Evolutionary conservation across 2,888 invertebrate species (phyloP), one percentile per base, ranked within the genome.

Genomic region (Lasioglossum villosulum): DNA sequence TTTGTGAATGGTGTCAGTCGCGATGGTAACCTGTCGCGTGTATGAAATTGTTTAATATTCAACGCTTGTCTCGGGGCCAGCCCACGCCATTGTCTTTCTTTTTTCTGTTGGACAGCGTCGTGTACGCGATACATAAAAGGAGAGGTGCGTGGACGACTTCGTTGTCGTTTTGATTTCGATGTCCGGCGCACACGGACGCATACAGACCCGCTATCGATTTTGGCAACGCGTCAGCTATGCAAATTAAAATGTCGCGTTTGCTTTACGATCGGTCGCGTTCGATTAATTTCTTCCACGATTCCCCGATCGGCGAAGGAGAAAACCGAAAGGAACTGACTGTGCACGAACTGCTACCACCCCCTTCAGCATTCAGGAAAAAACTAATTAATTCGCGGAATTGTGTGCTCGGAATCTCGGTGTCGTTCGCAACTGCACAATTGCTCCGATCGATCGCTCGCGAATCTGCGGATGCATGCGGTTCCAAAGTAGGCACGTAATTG

Each of bases 11-110:
- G 52, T 66, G 83, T 59, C 71, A 68, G 71, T 34, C 37, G 56
- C 16, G 79, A 71, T 37, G 75, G 59, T 39, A 59, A 80, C 75
- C 34, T 70, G 78, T 59, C 81, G 71, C 48, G 59, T 37, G 77
- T 66, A 82, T 63, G 73, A 77, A 63, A 86, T 79, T 80, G 76
- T 89, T 89, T 89, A 89, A 89, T 89, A 89, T 89, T 86, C 89
- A 87, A 71, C 68, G 70, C 56, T 74, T 68, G 75, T 75, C 74
- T 75, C 74, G 52, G 45, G 66, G 30, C 75, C 76, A 48, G 37
- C 82, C 71, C 76, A 78, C 79, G 68, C 78, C 52, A 70, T 76
- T 77, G 77, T 80, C 80, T 71, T 34, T 75, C 70, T 78, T 63
- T 37, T 74, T 59, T 71, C 73, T 39, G 19, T 48, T 27, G 66